Base-by-base conservation (phyloP, 2,888 invertebrate species). In the Drosophila siamana region DNA sequence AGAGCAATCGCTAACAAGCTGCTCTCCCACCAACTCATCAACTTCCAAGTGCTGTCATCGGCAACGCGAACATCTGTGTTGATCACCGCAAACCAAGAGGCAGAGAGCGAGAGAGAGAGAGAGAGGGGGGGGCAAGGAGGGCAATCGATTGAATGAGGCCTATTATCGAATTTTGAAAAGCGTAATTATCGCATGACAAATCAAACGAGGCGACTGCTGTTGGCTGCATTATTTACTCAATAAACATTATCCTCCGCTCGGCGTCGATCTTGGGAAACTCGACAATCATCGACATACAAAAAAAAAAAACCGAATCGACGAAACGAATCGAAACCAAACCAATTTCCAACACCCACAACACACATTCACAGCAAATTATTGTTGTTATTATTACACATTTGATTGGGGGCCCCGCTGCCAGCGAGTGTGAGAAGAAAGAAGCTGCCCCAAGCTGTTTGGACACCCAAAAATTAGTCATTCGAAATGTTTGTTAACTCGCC, bases 171-270 rank as follows among this genome's bases (percentile, higher is more conserved):
- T 64, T 74, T 88, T 84, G 88, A 86, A 86, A 86, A 84, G 75
- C 87, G 73, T 88, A 86, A 88, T 88, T 84, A 84, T 86, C 88
- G 66, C 87, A 69, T 84, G 83, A 83, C 88, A 84, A 86, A 86
- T 80, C 81, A 86, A 84, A 78, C 78, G 30, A 33, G 30, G 30
- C 30, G 80, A 74, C 70, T 72, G 47, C 68, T n/a, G n/a, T n/a
- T n/a, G 38, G 69, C 78, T 78, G 69, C 68, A 52, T 72, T 84
- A 80, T 88, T 88, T 84, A 86, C 72, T 78, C 81, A 75, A 86
- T 80, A 88, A 88, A 88, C 69, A 83, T 80, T 84, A 83, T 78
- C 78, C 71, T 33, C 56, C 22, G 43, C 54, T 65, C 76, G 47
- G 48, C 40, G 57, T 11, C 24, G 22, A 60, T 52, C 69, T 74